These are phyloP conservation scores for Cantharis lateralis DNA, from an alignment of 2,888 invertebrate genomes.

Conservation along the genomic window DNA sequence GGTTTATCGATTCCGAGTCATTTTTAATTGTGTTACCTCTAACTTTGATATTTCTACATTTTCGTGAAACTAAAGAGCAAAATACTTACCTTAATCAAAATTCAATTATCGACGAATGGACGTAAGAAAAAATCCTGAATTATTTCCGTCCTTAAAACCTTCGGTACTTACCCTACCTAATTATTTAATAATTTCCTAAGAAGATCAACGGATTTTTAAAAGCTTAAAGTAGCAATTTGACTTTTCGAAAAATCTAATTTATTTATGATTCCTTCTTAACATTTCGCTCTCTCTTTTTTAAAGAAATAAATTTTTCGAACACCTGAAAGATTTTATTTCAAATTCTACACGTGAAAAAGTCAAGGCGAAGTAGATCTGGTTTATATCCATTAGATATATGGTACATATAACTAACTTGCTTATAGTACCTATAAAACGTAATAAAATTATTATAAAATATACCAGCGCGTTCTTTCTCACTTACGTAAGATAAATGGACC, in stretches of 20 bases:
- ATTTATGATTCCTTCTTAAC: not conserved
- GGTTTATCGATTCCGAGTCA: not conserved
- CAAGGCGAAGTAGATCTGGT: not conserved
- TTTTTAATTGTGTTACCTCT: not conserved
- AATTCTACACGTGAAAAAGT: not conserved
- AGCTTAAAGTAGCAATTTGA: not conserved
- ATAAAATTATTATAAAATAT: not conserved
- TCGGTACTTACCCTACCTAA: not conserved
- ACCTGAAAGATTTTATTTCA: not conserved
- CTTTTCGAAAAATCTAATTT: not conserved
- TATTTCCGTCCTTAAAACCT: not conserved
- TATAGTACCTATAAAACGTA: not conserved
- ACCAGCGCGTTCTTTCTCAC: not conserved
- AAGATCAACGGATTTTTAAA: not conserved
- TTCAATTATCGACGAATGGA: not conserved
- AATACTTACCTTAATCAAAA: not conserved
- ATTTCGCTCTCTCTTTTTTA: not conserved
- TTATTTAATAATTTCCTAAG: not conserved
- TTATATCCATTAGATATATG: not conserved
- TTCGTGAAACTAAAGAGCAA: not conserved
- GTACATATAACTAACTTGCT: not conserved
- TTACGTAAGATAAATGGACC: not conserved
- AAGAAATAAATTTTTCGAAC: not conserved
- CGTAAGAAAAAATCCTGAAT: not conserved
- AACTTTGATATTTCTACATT: not conserved